Evolutionary conservation across 1,140 invertebrate species (phyloP), one percentile per base, ranked within the genome.

Genomic region (Ceratina calcarata): DNA sequence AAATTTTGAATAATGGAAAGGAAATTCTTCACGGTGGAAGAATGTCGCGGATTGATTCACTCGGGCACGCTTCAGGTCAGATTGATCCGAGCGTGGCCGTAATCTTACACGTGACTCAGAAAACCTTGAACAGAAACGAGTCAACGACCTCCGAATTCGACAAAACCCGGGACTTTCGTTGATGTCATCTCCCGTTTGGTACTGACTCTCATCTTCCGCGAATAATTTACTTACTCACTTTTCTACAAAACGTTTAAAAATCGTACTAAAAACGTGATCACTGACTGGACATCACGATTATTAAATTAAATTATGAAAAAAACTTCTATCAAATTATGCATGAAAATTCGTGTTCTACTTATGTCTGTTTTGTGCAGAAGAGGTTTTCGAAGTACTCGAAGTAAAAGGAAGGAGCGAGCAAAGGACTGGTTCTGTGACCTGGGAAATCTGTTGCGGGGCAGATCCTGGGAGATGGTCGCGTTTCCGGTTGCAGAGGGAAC

Each of bases 81-180:
- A 72, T 72, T 6, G 49, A 64, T 64, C 27, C 27, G 72, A 53
- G 65, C 58, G 18, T 64, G 27, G 51, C 51, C 51, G 6, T 57
- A 53, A 37, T 45, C 16, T 68, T 68, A 32, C 76, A 62, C 76
- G 58, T 78, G 68, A 78, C 68, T 62, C 16, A 27, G 15, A 20
- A 27, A 78, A 64, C 68, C 68, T 78, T 55, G 68, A 72, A 64
- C 58, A n/a, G 45, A 55, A 45, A 45, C 4, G 24, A 60, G 68
- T 32, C 68, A 69, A 84, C 60, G 78, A 84, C 78, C 72, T 53
- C 61, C 51, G 65, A 78, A 84, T 76, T 80, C 57, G 74, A 69
- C 72, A 84, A 85, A 81, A 68, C 27, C 77, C 49, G 20, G 58
- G 57, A 76, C 67, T 83, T 84, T 85, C 82, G 60, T 73, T 12